Evolutionary conservation across 2,113 vertebrate genomes (phyloP).

Genomic region (Mobula birostris): DNA sequence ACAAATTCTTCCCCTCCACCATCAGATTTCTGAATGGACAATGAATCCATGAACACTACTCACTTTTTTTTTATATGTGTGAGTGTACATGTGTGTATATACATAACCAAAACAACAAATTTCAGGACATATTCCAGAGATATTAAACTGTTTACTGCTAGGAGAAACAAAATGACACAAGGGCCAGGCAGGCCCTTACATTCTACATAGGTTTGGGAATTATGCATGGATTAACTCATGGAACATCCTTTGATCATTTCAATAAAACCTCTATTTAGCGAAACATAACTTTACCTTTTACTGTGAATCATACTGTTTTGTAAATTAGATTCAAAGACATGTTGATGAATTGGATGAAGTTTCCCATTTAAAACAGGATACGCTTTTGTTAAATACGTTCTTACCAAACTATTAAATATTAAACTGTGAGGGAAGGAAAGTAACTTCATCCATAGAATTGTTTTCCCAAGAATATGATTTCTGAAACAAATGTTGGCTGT

Average conservation of each 20-base stretch:
- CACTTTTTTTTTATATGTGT: too few species aligned
- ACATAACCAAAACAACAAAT: too few species aligned
- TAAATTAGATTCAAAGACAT: constrained; percentile 59
- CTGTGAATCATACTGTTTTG: constrained; percentile 56
- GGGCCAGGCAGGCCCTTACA: too few species aligned
- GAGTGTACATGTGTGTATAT: too few species aligned
- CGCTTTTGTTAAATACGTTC: constrained; percentile 48
- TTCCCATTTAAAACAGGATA: constrained; percentile 58
- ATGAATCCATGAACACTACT: too few species aligned
- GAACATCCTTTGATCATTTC: neutral
- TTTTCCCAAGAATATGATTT: neutral
- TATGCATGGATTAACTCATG: neutral
- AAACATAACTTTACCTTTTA: constrained; percentile 52
- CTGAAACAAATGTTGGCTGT: neutral
- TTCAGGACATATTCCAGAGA: too few species aligned
- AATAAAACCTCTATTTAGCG: constrained; percentile 5
- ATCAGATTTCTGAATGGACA: too few species aligned
- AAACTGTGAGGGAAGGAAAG: constrained; percentile 39
- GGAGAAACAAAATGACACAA: too few species aligned
- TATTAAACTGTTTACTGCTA: too few species aligned
- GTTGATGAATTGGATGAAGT: constrained; percentile 48
- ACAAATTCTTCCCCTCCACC: too few species aligned
- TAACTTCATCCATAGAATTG: neutral
- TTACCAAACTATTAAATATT: constrained; percentile 44
- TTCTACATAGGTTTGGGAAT: too few species aligned